Conservation (phyloP, 2,113 vertebrate species). For the Thamnophis sirtalis region DNA sequence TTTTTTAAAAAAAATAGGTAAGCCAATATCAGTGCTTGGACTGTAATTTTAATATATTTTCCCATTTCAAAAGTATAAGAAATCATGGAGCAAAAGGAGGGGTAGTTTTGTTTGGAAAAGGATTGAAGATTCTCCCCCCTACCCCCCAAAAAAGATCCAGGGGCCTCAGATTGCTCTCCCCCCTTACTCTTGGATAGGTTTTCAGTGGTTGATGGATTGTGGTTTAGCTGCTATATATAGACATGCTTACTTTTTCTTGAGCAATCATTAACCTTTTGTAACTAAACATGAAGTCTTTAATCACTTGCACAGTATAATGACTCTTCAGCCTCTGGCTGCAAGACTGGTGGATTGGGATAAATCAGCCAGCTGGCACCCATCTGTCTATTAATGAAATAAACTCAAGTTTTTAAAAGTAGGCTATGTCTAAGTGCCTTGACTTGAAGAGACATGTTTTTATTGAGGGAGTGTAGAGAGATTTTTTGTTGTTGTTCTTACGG, state of each 20-base stretch:
- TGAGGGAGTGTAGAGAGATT: conserved; percentile 36
- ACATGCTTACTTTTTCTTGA: background rate
- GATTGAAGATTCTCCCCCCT: background rate
- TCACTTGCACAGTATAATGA: background rate
- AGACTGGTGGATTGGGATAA: background rate
- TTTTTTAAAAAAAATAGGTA: background rate
- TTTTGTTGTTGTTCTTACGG: conserved; percentile 35
- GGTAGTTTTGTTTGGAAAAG: background rate
- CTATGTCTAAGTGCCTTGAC: conserved; percentile 41
- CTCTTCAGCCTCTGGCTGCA: conserved; percentile 22
- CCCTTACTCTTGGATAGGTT: background rate
- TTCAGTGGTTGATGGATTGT: background rate
- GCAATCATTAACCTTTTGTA: background rate
- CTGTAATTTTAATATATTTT: background rate
- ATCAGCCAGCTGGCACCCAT: conserved; percentile 10
- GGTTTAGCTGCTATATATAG: background rate
- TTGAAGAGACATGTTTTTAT: conserved; percentile 58
- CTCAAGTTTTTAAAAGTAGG: conserved; percentile 19
- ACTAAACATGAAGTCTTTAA: conserved; percentile 23
- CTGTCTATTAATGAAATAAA: conserved; percentile 45
- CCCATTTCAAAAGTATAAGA: background rate
- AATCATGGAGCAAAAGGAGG: background rate
- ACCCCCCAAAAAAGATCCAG: background rate
- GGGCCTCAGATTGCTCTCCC: background rate
- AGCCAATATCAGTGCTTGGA: background rate